Evolutionary conservation across 1,140 invertebrate species (phyloP), one percentile per base, ranked within the genome.

Genomic region (Halictus rubicundus): DNA sequence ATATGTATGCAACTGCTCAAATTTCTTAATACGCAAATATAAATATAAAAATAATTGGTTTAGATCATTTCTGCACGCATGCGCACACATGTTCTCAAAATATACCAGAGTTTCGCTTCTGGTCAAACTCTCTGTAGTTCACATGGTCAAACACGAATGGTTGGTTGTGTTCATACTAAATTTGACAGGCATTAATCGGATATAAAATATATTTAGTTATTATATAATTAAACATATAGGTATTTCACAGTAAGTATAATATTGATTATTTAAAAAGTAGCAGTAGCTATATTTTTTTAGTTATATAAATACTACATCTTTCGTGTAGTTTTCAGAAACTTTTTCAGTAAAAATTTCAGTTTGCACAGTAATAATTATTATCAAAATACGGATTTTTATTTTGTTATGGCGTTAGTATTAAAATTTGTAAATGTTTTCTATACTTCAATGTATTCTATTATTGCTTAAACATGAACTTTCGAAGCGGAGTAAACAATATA

Each of bases 241-340:
- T 69, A 57, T 37, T 64, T 21, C 2, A 72, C 14, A 78, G 76
- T 46, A 6, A 72, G 76, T 72, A 72, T 23, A 3, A 0, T 5
- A 14, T 23, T 64, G 9, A 60, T 25, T 63, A 12, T 39, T 39
- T 42, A 6, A 52, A 52, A 52, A 52, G 49, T 12, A 49, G 49
- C 4, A 49, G 16, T 49, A 37, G 21, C 23, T 39, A 23, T 52
- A 8, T 8, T 21, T 69, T 52, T 25, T n/a, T 25, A 16, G 10
- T 8, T 14, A n/a, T 9, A 12, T 19, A 42, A 39, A 21, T 32
- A 27, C 25, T 21, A 2, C 5, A 54, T 19, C 14, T 23, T 23
- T 9, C 7, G 6, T 6, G 66, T 14, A 23, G 25, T 21, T 25
- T 7, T 2, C 0, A 6, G 8, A 49, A 27, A 77, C 25, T 70